These are phyloP conservation scores for Patiria pectinifera DNA, from an alignment of 53 echinoderm and acorn worm genomes.

Conservation along the genomic window DNA sequence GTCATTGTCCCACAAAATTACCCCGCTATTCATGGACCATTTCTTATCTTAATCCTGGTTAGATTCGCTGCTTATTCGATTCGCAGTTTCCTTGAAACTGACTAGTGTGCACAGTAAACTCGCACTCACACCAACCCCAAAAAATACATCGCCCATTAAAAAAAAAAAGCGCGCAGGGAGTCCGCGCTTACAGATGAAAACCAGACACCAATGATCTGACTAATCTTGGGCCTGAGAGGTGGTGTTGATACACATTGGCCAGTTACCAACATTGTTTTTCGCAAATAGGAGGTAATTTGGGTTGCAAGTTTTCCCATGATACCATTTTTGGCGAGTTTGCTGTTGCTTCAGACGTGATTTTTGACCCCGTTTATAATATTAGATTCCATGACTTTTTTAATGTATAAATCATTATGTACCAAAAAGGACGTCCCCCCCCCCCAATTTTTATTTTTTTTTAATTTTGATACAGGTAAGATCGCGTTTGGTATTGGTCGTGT, in stretches of 20 bases:
- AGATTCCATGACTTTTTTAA: no score
- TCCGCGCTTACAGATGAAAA: not conserved
- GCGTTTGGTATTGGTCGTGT: no score
- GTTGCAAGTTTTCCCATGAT: not conserved
- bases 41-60: not conserved
- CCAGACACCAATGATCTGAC: not conserved
- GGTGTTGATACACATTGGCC: slow-evolving; percentile 17
- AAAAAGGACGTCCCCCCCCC: no score
- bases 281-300: not conserved
- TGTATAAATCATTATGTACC: no score
- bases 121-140: not conserved
- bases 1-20: not conserved
- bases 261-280: not conserved
- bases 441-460: no score
- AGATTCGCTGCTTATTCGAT: not conserved
- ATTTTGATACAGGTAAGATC: no score
- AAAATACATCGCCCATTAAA: not conserved
- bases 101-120: not conserved
- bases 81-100: not conserved
- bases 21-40: not conserved
- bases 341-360: no score
- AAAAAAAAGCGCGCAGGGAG: not conserved
- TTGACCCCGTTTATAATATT: no score
- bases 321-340: not conserved
- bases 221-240: not conserved